phyloP scores from a whole-genome alignment of 2,888 invertebrate genomes.

The Heliothis peltigera region DNA sequence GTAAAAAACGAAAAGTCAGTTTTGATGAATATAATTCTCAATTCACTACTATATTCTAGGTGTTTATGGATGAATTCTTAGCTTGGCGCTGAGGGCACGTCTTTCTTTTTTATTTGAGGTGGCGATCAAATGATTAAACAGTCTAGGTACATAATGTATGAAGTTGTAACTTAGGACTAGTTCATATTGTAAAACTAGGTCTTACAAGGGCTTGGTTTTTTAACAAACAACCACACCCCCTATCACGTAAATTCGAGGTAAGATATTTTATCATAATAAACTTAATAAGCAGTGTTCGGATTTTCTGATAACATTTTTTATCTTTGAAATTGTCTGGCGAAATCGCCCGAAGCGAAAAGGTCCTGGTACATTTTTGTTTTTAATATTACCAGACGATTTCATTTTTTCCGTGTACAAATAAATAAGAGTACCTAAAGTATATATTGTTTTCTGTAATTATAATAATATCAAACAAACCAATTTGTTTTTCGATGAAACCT shows the following conservation, averaged over 20 bases:
- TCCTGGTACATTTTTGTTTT: not conserved
- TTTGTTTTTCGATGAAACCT: not conserved
- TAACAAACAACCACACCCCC: not conserved
- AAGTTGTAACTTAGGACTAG: too few species aligned
- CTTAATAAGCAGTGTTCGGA: conserved; percentile 2
- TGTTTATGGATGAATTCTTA: too few species aligned
- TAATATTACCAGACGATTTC: not conserved
- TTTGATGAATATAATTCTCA: too few species aligned
- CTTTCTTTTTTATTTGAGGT: too few species aligned
- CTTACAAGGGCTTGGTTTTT: not conserved
- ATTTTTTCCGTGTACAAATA: not conserved
- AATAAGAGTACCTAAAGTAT: not conserved
- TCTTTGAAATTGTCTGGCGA: not conserved
- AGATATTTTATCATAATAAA: not conserved
- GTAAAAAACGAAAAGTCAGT: too few species aligned
- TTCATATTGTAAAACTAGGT: not conserved
- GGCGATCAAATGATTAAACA: too few species aligned
- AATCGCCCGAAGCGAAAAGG: not conserved
- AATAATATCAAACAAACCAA: not conserved
- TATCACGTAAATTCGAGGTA: conserved; percentile 1
- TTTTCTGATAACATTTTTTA: conserved; percentile 1
- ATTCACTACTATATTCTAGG: too few species aligned
- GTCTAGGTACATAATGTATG: too few species aligned
- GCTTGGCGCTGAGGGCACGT: too few species aligned
- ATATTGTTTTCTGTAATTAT: not conserved